Evolutionary conservation across 2,888 invertebrate genomes (phyloP), one percentile per base, ranked within the genome.

Genomic region (Acanthosepion esculentum): DNA sequence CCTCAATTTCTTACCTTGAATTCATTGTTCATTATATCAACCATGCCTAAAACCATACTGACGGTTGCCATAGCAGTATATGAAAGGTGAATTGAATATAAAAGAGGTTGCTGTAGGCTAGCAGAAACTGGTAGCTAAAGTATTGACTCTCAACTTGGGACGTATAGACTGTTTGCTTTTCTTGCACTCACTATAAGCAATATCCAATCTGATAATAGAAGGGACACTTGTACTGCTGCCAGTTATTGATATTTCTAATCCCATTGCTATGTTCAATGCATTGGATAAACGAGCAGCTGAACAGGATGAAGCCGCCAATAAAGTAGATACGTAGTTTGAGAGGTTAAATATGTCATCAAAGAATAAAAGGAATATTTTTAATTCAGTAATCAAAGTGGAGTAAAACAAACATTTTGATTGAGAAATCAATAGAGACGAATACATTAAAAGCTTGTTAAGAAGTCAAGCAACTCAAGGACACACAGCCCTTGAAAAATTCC

Each of bases 211-310:
- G 93, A 93, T 93, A 93, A 53, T 50, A 93, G 93, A 93, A 93
- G 93, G 93, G 50, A 93, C 93, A 93, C 48, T 93, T 93, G 93
- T 93, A 93, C 93, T 93, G 93, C 93, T 93, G 93, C 93, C 93
- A 93, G 53, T 93, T 93, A 93, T 93, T 93, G 93, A 93, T 93
- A 93, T 93, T 93, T 93, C 64, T 93, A 93, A 93, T 93, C 93
- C 50, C 93, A 93, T 93, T 93, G 53, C 48, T 93, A 26, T 29
- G 48, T 93, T 93, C 93, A 93, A 93, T 93, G 93, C 50, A 48
- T 53, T 50, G 48, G 93, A 93, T 48, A 93, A 48, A 93, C n/a
- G 29, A 29, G 93, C 48, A n/a, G 93, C 92, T 92, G 48, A 92
- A 48, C 50, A 50, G 53, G 53, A 92, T n/a, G 53, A n/a, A n/a